These are phyloP conservation scores for Dendroctonus valens DNA, from an alignment of 1,140 invertebrate species.

Conservation along the genomic window DNA sequence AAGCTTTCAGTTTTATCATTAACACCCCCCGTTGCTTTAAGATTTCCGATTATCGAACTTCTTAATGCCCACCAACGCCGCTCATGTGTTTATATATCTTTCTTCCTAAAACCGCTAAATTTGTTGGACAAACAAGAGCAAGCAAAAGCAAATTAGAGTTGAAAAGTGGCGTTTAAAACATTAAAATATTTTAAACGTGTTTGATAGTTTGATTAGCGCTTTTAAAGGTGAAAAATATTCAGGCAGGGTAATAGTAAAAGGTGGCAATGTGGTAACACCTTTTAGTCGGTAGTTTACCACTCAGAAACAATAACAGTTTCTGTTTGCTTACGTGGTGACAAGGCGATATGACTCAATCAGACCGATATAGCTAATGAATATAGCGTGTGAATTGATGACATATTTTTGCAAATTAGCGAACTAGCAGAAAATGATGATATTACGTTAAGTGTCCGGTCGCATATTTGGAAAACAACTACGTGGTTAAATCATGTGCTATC, in stretches of 20 bases:
- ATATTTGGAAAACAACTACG: too few species aligned
- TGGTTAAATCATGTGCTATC: too few species aligned
- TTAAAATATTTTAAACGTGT: constrained; percentile 25
- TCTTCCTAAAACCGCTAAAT: constrained; percentile 29
- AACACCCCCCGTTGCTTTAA: not conserved
- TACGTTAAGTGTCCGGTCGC: too few species aligned
- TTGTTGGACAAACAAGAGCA: constrained; percentile 18
- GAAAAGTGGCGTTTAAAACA: constrained; percentile 31
- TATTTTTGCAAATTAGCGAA: not conserved
- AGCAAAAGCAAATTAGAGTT: constrained; percentile 24
- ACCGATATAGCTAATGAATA: constrained; percentile 8
- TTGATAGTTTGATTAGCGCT: constrained; percentile 19
- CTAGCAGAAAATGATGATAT: too few species aligned
- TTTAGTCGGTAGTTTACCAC: constrained; percentile 6
- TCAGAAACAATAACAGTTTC: constrained; percentile 10
- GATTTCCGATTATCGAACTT: constrained; percentile 11
- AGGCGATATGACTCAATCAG: constrained; percentile 20
- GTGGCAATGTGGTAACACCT: constrained; percentile 23
- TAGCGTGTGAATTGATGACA: constrained; percentile 11
- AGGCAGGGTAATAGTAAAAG: constrained; percentile 15
- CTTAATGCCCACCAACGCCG: constrained; percentile 25
- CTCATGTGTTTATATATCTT: constrained; percentile 19
- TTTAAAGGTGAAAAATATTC: constrained; percentile 26
- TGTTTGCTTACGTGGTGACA: constrained; percentile 18
- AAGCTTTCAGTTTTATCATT: constrained; percentile 12